Evolutionary conservation across 2,888 invertebrate species (phyloP), one percentile per base, ranked within the genome.

Genomic region (Acronicta alni): DNA sequence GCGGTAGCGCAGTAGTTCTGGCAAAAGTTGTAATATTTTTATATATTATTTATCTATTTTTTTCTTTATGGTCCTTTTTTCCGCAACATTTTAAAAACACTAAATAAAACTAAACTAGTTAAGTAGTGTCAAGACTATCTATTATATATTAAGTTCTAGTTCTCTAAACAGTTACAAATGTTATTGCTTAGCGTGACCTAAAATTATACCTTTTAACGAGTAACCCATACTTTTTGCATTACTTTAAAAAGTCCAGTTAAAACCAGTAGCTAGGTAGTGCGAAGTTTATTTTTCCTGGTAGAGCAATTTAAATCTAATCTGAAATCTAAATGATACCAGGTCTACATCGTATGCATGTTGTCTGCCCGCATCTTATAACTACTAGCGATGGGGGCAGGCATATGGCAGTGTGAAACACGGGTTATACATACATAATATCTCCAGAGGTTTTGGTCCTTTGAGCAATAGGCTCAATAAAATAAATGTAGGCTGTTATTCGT

Each of bases 311-410:
- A 44, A 63, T 71, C 46, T 76, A 56, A 77, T 77, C 79, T 62
- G 0, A 43, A 37, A 77, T 77, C 79, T 77, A 60, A 79, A 78
- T 68, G 60, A 59, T 45, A 43, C 64, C 41, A 9, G 39, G 23
- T 43, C 14, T 54, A 55, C 44, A 48, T 62, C 57, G 67, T 53
- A 35, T 52, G 42, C 46, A 62, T n/a, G 35, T 35, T 35, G 35
- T 52, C 43, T 56, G 56, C 75, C 75, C 75, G 77, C 77, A 77
- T 77, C 67, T 57, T 54, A 39, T 30, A 41, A 41, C 47, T 54
- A 18, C 20, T 3, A 4, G 49, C 16, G 35, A 58, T 65, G 60
- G 44, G 67, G 72, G 72, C 18, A 15, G 4, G 51, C 38, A 37
- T 39, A 41, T 47, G 38, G 16, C 9, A 17, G 9, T 30, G 30